These are phyloP conservation scores for Carollia perspicillata DNA, from an alignment of 2,113 vertebrate species.

Conservation along the genomic window DNA sequence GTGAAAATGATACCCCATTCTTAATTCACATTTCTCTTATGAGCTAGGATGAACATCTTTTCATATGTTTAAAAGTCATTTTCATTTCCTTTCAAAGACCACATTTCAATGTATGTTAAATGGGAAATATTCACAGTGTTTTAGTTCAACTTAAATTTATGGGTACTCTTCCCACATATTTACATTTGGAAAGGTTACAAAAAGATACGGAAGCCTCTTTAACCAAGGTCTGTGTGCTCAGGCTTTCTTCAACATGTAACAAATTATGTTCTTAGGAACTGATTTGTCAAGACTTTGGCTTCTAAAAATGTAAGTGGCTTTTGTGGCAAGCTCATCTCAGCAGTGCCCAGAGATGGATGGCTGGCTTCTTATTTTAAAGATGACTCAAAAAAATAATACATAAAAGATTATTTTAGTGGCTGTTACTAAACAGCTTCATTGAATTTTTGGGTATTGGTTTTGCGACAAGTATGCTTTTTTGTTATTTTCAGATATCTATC, in stretches of 20 bases:
- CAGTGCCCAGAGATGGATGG: constrained; percentile 48
- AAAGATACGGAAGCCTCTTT: constrained; percentile 67
- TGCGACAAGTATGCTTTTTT: constrained; percentile 13
- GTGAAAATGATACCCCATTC: constrained; percentile 54
- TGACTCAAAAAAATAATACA: constrained; percentile 58
- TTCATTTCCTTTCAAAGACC: constrained; percentile 66
- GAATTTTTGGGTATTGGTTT: constrained; percentile 50
- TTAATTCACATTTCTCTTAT: constrained; percentile 51
- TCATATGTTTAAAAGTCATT: constrained; percentile 61
- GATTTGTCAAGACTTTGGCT: constrained; percentile 59
- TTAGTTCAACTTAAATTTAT: constrained; percentile 68
- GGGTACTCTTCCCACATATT: constrained; percentile 61
- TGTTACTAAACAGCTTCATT: constrained; percentile 31
- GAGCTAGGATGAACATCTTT: constrained; percentile 58
- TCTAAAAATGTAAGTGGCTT: constrained; percentile 61
- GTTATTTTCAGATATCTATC: constrained; percentile 48
- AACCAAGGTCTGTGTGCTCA: constrained; percentile 59
- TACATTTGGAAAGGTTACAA: constrained; percentile 69
- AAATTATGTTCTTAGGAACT: constrained; percentile 47
- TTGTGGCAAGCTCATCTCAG: constrained; percentile 32
- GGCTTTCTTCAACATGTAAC: constrained; percentile 46
- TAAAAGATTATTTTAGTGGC: constrained; percentile 40
- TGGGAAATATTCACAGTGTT: constrained; percentile 55
- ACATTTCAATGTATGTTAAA: constrained; percentile 54
- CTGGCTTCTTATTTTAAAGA: constrained; percentile 38